Evolutionary conservation across 2,888 invertebrate species (phyloP).

Genomic region (Yponomeuta cagnagella): DNA sequence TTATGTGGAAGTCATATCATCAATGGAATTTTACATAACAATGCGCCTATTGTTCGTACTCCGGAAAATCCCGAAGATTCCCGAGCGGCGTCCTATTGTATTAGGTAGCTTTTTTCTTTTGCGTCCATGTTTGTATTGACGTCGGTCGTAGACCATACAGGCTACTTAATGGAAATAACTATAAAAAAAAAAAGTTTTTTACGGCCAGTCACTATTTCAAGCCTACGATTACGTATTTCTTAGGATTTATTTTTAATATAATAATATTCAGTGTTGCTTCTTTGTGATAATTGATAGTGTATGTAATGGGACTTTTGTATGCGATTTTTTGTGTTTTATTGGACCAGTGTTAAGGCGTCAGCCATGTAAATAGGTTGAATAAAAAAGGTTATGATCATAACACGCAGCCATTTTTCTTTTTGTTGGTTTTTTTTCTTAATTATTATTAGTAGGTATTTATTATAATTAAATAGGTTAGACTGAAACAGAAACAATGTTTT

Average conservation of each 20-base stretch:
- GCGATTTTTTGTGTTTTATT: not conserved
- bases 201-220: not conserved
- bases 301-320: not conserved
- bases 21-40: too few relatives aligned
- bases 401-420: slow-evolving; percentile 2
- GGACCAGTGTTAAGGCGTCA: slow-evolving; percentile 11
- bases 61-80: too few relatives aligned
- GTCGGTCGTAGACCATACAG: too few relatives aligned
- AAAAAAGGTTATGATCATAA: not conserved
- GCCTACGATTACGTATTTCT: not conserved
- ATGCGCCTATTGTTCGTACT: too few relatives aligned
- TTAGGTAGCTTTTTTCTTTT: too few relatives aligned
- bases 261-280: slow-evolving; percentile 10
- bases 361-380: slow-evolving; percentile 1
- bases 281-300: slow-evolving; percentile 7
- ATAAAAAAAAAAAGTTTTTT: too few relatives aligned
- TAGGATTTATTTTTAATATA: slow-evolving; percentile 2
- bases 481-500: slow-evolving; percentile 61
- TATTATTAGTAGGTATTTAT: slow-evolving; percentile 18
- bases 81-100: too few relatives aligned
- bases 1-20: too few relatives aligned
- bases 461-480: slow-evolving; percentile 44
- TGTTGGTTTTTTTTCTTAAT: slow-evolving; percentile 13
- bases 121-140: too few relatives aligned
- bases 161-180: too few relatives aligned